Base-by-base conservation (phyloP, 2,113 vertebrate genomes). In the Rhabdornis inornatus region DNA sequence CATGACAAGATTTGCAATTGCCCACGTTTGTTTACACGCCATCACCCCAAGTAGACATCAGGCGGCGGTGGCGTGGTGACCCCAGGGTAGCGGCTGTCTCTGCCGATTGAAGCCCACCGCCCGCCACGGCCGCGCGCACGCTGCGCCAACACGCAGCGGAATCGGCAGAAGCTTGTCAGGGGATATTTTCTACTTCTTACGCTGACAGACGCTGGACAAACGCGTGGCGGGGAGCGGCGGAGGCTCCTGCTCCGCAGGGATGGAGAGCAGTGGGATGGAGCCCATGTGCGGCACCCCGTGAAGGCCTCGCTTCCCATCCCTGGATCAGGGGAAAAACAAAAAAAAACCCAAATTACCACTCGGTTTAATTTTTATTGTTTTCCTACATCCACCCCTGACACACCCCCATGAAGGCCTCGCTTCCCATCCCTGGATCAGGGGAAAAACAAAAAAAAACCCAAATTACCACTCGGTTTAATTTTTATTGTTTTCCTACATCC, bases 21-120 rank as follows among this genome's bases (percentile, higher is more conserved):
- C 95, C 98, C 98, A 96, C 97, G 98, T 98, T 99, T 99, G 98
- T 99, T 99, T 99, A 99, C 99, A 99, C 98, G 88, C 98, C 99
- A 99, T 99, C 99, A 94, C 99, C 98, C 98, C 98, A 98, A 98
- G 97, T 99, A 98, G 98, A 97, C 98, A 98, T 99, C 99, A 99
- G 95, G 97, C 98, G 97, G 97, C 95, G 96, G 98, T 89, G 97
- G 98, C 98, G 90, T 98, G 98, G 98, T 98, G 98, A 99, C 99
- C 99, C 97, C 98, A 44, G 98, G 99, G 98, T 98, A 98, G 97
- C 57, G 97, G 96, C 98, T 99, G 99, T 99, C 99, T 99, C 98
- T 97, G 98, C 98, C 98, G 98, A 99, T 99, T 97, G 97, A 97
- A 97, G 97, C 89, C 94, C 87, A 86, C 93, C 98, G 97, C 97